Conservation (phyloP, 2,888 invertebrate species). For the Eulithis testata region DNA sequence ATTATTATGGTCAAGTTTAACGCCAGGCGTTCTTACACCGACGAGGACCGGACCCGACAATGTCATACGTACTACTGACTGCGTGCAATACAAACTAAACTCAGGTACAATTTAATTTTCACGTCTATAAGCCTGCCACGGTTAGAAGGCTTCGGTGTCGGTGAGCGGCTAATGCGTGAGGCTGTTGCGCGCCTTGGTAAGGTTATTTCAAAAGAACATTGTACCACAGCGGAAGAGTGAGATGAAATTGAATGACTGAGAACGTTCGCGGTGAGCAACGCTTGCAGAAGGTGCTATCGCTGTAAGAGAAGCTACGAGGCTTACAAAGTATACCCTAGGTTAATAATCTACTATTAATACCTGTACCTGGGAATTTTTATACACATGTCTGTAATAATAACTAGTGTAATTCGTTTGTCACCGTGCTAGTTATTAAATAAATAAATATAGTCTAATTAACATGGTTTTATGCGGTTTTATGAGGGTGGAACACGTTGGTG, state of each 20-base stretch:
- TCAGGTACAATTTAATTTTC: slow-evolving; percentile 70
- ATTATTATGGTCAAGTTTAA: slow-evolving; percentile 54
- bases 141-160: slow-evolving; percentile 46
- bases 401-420: no score
- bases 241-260: slow-evolving; percentile 65
- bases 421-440: no score
- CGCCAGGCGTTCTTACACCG: slow-evolving; percentile 37
- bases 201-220: slow-evolving; percentile 57
- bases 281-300: not conserved
- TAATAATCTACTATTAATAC: no score
- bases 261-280: slow-evolving; percentile 52
- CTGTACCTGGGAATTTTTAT: no score
- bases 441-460: no score
- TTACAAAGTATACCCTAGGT: no score
- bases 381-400: no score
- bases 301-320: not conserved
- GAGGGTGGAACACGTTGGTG: no score
- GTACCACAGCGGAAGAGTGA: slow-evolving; percentile 70
- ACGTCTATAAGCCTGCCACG: slow-evolving; percentile 62
- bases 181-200: slow-evolving; percentile 22
- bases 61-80: slow-evolving; percentile 69
- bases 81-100: slow-evolving; percentile 52
- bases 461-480: no score
- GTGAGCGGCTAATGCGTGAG: slow-evolving; percentile 31
- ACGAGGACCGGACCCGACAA: slow-evolving; percentile 49